A percentile compares a stretch with the other conserved stretches of the same genome.
phyloP scores from a whole-genome alignment of 2,888 invertebrate genomes.

The Germaria angustata region DNA sequence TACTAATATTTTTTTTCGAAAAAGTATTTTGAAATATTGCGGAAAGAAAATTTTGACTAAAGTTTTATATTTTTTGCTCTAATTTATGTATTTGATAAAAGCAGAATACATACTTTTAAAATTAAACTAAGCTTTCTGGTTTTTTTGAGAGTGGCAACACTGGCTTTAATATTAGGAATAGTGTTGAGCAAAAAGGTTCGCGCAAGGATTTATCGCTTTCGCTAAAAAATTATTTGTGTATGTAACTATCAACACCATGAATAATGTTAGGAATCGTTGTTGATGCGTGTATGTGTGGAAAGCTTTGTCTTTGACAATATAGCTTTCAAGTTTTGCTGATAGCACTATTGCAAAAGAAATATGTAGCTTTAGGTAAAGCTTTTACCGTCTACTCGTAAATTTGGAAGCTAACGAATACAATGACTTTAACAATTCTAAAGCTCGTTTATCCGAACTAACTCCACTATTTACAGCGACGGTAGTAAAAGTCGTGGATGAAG shows the following conservation, averaged over 20 bases:
- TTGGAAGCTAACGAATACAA: constrained; percentile 91
- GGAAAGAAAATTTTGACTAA: constrained; percentile 60
- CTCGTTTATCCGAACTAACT: constrained; percentile 86
- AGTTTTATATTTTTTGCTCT: constrained; percentile 9
- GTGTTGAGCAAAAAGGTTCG: constrained; percentile 27
- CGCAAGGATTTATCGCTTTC: constrained; percentile 1
- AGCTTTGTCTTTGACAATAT: constrained; percentile 25
- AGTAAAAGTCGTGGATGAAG: constrained; percentile 59
- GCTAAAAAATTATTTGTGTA: not conserved
- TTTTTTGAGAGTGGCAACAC: constrained; percentile 50
- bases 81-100: not conserved
- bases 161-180: constrained; percentile 38
- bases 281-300: constrained; percentile 18
- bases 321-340: constrained; percentile 6
- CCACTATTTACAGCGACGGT: constrained; percentile 70
- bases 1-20: not conserved
- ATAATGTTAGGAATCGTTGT: constrained; percentile 59
- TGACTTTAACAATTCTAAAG: constrained; percentile 90
- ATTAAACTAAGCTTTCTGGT: constrained; percentile 23
- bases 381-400: constrained; percentile 84
- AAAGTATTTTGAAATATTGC: not conserved
- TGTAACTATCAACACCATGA: constrained; percentile 50
- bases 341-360: not conserved
- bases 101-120: not conserved
- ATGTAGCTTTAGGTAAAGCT: not conserved